Evolutionary conservation across 2,797 vertebrate genomes (phyloP), one percentile per base, ranked within the genome.

Genomic region (Macropodus opercularis): DNA sequence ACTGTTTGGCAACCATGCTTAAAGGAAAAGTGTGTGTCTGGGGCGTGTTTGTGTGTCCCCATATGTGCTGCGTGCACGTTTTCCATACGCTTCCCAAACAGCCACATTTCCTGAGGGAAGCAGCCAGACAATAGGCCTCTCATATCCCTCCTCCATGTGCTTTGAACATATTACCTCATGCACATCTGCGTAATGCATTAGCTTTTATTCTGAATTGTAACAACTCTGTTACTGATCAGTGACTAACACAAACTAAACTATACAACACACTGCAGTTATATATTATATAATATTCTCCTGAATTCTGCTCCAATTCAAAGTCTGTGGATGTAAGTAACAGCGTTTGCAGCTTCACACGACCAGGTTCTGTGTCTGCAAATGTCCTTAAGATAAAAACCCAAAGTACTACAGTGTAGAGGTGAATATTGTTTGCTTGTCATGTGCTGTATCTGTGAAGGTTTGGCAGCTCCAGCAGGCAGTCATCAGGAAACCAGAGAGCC

Each of bases 401-500:
- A 29, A 29, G 9, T 29, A 29, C 11, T 2, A 29, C 8, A n/a
- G n/a, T n/a, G n/a, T n/a, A n/a, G n/a, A n/a, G n/a, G n/a, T 29
- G 1, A 10, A 29, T 29, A 29, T 9, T 9, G 11, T 29, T 29
- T 44, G 40, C n/a, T 22, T 41, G 24, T 60, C 35, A 40, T 41
- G 22, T 24, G 57, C 35, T 57, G 38, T 66, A 48, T 43, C 42
- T 48, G 42, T 48, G 19, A 63, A 19, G 53, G 7, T 34, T 47
- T 48, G 43, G 57, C 69, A 72, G 70, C 57, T 48, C 47, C 54
- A n/a, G 3, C 69, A 38, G 0, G 39, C 53, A 27, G 18, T 66
- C 65, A 51, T 67, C 70, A 71, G 65, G 71, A 73, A 64, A 63
- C 80, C 38, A 31, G 52, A 57, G 44, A 63, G 63, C 41, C 40